These are phyloP conservation scores for Lydus trimaculatus DNA, from an alignment of 2,888 invertebrate species.

Conservation along the genomic window DNA sequence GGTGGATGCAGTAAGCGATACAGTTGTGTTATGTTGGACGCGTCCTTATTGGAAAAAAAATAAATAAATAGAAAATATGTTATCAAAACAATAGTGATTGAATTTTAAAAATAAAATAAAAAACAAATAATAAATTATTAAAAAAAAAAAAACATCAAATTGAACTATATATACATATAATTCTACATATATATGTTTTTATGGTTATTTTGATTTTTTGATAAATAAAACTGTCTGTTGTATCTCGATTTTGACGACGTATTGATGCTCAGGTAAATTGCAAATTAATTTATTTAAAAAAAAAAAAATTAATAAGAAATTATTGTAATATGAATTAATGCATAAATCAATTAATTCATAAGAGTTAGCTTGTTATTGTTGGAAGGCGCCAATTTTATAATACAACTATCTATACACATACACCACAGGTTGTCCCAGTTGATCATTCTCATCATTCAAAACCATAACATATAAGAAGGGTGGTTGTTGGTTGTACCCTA, in stretches of 20 bases:
- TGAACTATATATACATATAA: not conserved
- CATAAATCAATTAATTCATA: not conserved
- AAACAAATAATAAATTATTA: not conserved
- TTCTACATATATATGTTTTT: conserved; percentile 29
- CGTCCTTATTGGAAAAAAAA: conserved; percentile 46
- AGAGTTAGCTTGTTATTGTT: not conserved
- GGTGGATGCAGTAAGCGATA: conserved; percentile 21
- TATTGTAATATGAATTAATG: not conserved
- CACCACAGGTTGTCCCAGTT: not conserved
- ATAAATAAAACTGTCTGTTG: conserved; percentile 15
- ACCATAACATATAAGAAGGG: too few species aligned
- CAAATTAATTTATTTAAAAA: not conserved
- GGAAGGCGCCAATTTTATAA: conserved; percentile 7
- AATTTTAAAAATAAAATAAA: conserved; percentile 10
- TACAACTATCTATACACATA: not conserved
- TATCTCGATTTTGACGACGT: conserved; percentile 17
- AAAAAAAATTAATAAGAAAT: not conserved
- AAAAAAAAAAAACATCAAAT: conserved; percentile 23
- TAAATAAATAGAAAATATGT: too few species aligned
- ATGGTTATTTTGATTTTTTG: not conserved
- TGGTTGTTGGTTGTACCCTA: not conserved
- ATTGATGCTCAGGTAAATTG: conserved; percentile 43
- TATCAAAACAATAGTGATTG: conserved; percentile 23
- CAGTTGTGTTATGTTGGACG: conserved; percentile 43
- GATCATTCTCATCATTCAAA: not conserved